Evolutionary conservation across 1,140 invertebrate genomes (phyloP).

Genomic region (Copidosoma floridanum): DNA sequence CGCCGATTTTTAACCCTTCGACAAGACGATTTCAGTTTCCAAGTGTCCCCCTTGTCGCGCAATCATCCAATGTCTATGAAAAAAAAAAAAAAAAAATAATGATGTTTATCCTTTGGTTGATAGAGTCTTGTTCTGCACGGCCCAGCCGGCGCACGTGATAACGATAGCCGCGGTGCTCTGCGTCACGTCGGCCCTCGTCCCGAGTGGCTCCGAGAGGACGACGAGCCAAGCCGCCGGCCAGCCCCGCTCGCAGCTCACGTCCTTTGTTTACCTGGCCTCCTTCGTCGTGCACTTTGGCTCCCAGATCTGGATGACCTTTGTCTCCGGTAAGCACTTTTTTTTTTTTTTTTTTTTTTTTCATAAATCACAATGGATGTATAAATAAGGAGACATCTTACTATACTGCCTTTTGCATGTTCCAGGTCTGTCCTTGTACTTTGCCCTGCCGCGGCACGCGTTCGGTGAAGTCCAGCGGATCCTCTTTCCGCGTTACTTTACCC

Average conservation of each 20-base stretch:
- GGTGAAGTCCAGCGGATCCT: conserved; percentile 78
- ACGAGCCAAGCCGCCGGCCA: conserved; percentile 34
- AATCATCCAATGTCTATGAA: no score
- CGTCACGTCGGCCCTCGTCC: conserved; percentile 60
- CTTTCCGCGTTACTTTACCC: conserved; percentile 81
- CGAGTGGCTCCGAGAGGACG: neutral
- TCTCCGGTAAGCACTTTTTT: conserved; percentile 68
- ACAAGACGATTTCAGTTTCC: no score
- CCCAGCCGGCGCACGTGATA: conserved; percentile 74
- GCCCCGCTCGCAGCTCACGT: conserved; percentile 51
- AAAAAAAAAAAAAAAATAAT: no score
- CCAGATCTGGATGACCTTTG: conserved; percentile 87
- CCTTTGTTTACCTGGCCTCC: conserved; percentile 69
- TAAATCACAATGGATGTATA: no score
- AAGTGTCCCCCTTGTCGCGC: no score
- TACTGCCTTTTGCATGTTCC: conserved; percentile 31
- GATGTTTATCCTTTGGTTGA: no score
- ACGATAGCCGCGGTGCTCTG: conserved; percentile 64
- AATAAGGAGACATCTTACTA: neutral
- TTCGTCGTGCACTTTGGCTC: conserved; percentile 77
- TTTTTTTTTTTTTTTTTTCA: no score
- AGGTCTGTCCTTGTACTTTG: conserved; percentile 81
- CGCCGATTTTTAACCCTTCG: no score
- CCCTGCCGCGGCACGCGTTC: conserved; percentile 77
- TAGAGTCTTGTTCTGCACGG: conserved; percentile 68